Conservation (phyloP, 2,797 vertebrate genomes). For the Aldrovandia affinis region DNA sequence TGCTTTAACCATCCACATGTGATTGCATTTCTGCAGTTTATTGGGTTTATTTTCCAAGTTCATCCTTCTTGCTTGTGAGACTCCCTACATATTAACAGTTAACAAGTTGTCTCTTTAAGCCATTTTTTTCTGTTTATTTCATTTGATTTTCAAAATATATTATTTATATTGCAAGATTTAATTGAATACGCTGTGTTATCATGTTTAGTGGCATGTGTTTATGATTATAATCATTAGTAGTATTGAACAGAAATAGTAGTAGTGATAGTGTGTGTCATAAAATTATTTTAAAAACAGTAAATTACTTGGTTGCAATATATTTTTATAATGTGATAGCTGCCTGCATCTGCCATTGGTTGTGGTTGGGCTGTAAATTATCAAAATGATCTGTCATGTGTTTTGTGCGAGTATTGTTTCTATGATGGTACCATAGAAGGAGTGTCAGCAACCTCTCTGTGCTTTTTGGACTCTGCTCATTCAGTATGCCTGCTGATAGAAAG, state of each 20-base stretch:
- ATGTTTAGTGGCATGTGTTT: slow-evolving; percentile 28
- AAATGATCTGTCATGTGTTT: slow-evolving; percentile 22
- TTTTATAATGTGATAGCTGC: slow-evolving; percentile 19
- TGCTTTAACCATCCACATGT: slow-evolving; percentile 29
- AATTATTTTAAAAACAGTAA: background rate
- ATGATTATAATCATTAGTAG: slow-evolving; percentile 4
- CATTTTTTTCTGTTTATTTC: slow-evolving; percentile 4
- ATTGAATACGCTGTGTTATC: slow-evolving; percentile 25
- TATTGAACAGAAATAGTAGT: too few species aligned
- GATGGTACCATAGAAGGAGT: background rate
- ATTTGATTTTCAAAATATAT: background rate
- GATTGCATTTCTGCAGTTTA: slow-evolving; percentile 13
- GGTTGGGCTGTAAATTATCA: background rate
- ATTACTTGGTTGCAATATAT: background rate
- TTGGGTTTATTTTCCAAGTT: slow-evolving; percentile 23
- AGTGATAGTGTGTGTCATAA: slow-evolving; percentile 21
- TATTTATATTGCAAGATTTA: slow-evolving; percentile 23
- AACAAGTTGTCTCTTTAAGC: background rate
- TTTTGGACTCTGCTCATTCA: too few species aligned
- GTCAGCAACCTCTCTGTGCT: background rate
- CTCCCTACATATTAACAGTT: background rate
- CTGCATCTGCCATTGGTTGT: background rate
- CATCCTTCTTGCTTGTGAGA: slow-evolving; percentile 8
- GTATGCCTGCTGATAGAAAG: background rate
- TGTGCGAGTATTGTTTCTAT: background rate